Conservation (phyloP, 1,140 invertebrate species). For the Steinernema khuongi region DNA sequence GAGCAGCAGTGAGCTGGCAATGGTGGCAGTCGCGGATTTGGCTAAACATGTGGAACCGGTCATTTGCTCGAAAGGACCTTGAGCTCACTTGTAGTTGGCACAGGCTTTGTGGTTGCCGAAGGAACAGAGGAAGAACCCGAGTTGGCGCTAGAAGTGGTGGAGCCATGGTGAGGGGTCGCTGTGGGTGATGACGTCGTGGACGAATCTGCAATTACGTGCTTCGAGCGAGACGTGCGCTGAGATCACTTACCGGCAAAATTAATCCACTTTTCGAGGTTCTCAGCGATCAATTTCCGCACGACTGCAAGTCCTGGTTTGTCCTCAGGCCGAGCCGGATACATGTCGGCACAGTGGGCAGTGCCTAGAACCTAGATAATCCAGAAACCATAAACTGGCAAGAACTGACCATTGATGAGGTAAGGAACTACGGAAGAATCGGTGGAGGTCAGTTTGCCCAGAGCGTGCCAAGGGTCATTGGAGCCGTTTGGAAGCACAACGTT, state of each 20-base stretch:
- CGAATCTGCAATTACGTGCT: too few relatives aligned
- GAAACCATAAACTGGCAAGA: not conserved
- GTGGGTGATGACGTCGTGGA: too few relatives aligned
- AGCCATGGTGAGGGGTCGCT: too few relatives aligned
- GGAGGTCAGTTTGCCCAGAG: not conserved
- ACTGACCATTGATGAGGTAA: not conserved
- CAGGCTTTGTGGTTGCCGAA: too few relatives aligned
- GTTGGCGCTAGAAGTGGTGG: too few relatives aligned
- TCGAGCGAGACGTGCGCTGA: too few relatives aligned
- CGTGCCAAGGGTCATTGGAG: too few relatives aligned
- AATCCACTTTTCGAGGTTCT: not conserved
- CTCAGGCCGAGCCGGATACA: not conserved
- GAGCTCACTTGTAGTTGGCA: too few relatives aligned
- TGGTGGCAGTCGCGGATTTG: not conserved
- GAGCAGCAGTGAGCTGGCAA: not conserved
- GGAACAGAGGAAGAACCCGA: too few relatives aligned
- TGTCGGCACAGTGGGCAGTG: not conserved
- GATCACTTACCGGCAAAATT: not conserved
- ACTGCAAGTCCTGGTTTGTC: not conserved
- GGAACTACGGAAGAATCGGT: not conserved
- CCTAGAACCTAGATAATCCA: not conserved
- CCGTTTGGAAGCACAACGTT: too few relatives aligned
- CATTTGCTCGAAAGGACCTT: not conserved
- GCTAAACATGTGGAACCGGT: not conserved
- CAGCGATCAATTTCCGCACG: not conserved